phyloP scores from a whole-genome alignment of 2,113 vertebrate species.

The Myiopsitta monachus region DNA sequence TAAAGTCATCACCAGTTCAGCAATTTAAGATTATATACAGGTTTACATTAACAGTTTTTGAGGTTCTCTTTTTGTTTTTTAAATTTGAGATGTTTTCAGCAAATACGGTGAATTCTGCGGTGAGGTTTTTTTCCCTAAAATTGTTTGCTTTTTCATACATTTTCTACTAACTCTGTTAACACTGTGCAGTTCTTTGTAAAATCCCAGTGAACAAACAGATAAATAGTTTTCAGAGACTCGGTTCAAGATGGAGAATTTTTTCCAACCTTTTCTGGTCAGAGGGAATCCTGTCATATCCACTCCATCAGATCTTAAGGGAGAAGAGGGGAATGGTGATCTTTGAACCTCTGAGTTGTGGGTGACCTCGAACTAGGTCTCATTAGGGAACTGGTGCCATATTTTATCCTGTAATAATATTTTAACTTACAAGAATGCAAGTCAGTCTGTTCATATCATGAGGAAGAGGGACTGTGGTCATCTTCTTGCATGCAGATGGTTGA shows the following conservation, averaged over 20 bases:
- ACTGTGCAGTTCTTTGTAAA: neutral
- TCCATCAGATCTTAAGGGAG: neutral
- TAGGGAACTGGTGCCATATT: neutral
- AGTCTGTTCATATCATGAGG: neutral
- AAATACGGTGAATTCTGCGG: neutral
- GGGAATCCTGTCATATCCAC: neutral
- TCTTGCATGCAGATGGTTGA: too few species aligned
- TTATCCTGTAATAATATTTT: neutral
- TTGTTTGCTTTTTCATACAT: neutral
- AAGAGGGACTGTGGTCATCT: neutral
- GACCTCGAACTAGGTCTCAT: neutral
- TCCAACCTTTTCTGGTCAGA: neutral
- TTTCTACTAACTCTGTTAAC: neutral
- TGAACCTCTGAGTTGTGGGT: neutral
- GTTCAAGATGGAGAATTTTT: neutral
- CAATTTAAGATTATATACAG: neutral
- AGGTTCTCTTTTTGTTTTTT: neutral
- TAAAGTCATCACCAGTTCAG: neutral
- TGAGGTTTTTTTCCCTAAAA: neutral
- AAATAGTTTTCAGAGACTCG: neutral
- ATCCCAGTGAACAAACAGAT: neutral
- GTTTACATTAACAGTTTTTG: conserved; percentile 19
- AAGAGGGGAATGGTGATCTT: neutral
- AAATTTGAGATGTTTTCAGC: neutral
- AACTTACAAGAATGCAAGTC: neutral